Conservation (phyloP, 2,888 invertebrate species). For the Nephrocerus scutellatus region DNA sequence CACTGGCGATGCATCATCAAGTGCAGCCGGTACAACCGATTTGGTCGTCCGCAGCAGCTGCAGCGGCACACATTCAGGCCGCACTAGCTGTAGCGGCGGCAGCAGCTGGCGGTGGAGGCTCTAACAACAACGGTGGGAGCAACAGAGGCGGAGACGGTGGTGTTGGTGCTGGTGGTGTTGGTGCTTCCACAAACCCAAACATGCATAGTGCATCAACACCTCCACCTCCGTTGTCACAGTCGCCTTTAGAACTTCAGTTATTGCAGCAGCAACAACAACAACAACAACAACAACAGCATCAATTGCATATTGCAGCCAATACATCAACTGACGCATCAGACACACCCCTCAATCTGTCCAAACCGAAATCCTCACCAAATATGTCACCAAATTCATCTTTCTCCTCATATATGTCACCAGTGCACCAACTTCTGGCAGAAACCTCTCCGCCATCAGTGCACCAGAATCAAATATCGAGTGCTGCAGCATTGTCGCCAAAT, state of each 20-base stretch:
- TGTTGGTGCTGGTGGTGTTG: slow-evolving; percentile 10
- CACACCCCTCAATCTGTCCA: slow-evolving; percentile 80
- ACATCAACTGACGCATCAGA: slow-evolving; percentile 55
- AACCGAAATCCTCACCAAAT: slow-evolving; percentile 66
- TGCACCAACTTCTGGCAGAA: slow-evolving; percentile 49
- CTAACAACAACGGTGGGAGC: not conserved
- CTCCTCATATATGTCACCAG: slow-evolving; percentile 32
- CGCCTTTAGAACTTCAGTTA: no score
- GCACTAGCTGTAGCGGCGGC: slow-evolving; percentile 42
- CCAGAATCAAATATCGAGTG: slow-evolving; percentile 17
- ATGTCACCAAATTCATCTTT: slow-evolving; percentile 45
- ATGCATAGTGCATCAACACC: no score
- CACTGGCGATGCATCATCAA: slow-evolving; percentile 21
- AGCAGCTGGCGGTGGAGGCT: slow-evolving; percentile 20
- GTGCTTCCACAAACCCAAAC: slow-evolving; percentile 1
- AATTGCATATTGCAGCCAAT: slow-evolving; percentile 8
- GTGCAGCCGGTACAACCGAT: slow-evolving; percentile 32
- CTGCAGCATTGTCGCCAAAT: slow-evolving; percentile 16
- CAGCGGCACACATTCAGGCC: slow-evolving; percentile 60
- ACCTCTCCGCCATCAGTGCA: slow-evolving; percentile 45
- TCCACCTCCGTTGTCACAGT: no score
- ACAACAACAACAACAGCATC: slow-evolving; percentile 25
- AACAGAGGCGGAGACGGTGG: slow-evolving; percentile 2
- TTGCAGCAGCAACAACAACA: slow-evolving; percentile 5
- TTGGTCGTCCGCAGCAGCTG: slow-evolving; percentile 58